Conservation (phyloP, 2,797 vertebrate genomes). For the Acrocephalus scirpaceus region DNA sequence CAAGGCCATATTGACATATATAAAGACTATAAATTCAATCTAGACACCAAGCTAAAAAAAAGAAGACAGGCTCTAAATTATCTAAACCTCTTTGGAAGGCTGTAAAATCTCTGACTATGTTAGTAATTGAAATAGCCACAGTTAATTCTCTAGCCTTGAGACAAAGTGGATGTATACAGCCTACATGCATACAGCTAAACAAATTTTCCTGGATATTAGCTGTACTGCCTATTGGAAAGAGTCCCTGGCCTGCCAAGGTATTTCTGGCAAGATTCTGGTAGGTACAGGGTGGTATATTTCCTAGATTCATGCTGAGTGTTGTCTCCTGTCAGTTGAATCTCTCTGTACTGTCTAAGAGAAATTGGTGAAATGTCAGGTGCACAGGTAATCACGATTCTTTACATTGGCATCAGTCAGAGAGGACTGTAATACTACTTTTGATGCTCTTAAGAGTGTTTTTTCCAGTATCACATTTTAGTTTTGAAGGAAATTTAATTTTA, state of each 20-base stretch:
- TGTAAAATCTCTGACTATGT: neutral
- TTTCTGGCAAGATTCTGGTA: neutral
- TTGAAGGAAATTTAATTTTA: neutral
- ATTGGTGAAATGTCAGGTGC: neutral
- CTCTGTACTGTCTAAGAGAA: neutral
- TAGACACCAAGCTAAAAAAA: neutral
- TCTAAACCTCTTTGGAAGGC: neutral
- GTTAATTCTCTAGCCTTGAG: neutral
- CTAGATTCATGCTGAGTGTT: neutral
- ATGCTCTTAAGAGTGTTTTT: neutral
- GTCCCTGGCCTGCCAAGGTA: neutral
- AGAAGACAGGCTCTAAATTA: neutral
- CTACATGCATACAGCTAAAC: neutral
- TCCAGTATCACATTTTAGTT: neutral
- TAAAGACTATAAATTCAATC: neutral
- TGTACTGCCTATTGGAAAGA: neutral
- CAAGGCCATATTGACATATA: neutral
- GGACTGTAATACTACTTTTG: neutral
- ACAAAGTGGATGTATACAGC: neutral
- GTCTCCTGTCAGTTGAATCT: neutral
- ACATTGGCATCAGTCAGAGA: neutral
- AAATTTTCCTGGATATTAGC: neutral
- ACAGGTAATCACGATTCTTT: neutral
- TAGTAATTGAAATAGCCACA: neutral
- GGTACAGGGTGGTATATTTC: neutral